Evolutionary conservation across 1,140 invertebrate species (phyloP).

Genomic region (Rhyacophila brunnea): DNA sequence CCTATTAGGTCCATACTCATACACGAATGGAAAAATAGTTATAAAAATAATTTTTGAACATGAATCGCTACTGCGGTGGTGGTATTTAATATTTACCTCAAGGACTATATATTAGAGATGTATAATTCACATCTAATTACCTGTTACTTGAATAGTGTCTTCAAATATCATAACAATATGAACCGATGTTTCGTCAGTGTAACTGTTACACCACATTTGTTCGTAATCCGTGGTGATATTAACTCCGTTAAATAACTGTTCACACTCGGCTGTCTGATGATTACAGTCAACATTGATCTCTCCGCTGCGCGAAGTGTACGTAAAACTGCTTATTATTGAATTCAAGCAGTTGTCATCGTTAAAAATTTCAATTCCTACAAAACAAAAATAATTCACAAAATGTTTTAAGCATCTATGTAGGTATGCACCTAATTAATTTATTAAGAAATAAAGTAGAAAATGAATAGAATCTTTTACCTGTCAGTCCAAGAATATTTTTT

Average conservation of each 20-base stretch:
- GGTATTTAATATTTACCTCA: too few relatives aligned
- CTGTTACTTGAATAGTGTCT: constrained; percentile 52
- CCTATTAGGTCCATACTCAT: too few relatives aligned
- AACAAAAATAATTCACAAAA: neutral
- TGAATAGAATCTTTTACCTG: too few relatives aligned
- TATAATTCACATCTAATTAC: constrained; percentile 39
- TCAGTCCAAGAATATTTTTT: constrained; percentile 56
- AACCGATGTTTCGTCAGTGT: constrained; percentile 43
- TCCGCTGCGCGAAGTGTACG: constrained; percentile 1
- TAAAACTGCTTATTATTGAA: constrained; percentile 10
- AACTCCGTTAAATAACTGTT: constrained; percentile 55
- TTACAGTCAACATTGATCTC: neutral
- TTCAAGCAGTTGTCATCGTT: constrained; percentile 21
- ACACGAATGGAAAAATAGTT: too few relatives aligned
- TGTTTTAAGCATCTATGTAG: too few relatives aligned
- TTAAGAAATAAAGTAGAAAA: too few relatives aligned
- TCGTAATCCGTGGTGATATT: constrained; percentile 59
- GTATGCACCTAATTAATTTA: too few relatives aligned
- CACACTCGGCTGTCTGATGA: constrained; percentile 39
- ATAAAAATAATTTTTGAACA: too few relatives aligned
- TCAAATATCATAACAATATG: constrained; percentile 56
- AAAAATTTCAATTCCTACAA: constrained; percentile 35
- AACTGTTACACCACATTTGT: constrained; percentile 62
- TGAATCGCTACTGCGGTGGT: too few relatives aligned
- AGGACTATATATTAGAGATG: too few relatives aligned